These are phyloP conservation scores for Alethe castanea DNA, from an alignment of 2,113 vertebrate species.

Conservation along the genomic window DNA sequence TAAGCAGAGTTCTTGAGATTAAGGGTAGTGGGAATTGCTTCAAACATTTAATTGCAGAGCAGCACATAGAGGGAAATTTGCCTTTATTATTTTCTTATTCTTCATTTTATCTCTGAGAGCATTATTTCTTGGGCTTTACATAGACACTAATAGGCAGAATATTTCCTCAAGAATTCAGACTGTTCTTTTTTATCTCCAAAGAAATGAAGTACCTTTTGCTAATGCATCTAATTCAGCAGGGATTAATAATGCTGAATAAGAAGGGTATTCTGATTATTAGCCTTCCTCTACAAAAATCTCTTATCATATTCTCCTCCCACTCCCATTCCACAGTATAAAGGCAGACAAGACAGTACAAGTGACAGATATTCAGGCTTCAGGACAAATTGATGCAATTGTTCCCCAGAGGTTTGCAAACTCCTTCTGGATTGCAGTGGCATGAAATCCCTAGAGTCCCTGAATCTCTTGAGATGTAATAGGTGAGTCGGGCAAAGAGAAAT, in stretches of 20 bases:
- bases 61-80: neutral
- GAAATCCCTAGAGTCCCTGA: neutral
- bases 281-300: neutral
- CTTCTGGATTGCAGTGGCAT: neutral
- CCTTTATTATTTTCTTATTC: conserved; percentile 24
- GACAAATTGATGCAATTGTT: neutral
- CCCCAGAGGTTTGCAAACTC: neutral
- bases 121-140: neutral
- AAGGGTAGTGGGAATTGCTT: conserved; percentile 33
- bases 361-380: neutral
- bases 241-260: conserved; percentile 32
- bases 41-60: conserved; percentile 22
- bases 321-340: neutral
- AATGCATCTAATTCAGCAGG: conserved; percentile 16
- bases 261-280: conserved; percentile 10
- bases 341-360: neutral
- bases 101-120: neutral
- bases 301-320: neutral
- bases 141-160: neutral
- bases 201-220: neutral
- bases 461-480: neutral
- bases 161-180: conserved; percentile 4
- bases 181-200: conserved; percentile 3
- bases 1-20: conserved; percentile 38
- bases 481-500: neutral